These are phyloP conservation scores for Paguma larvata DNA, from an alignment of 2,797 vertebrate species.

Conservation along the genomic window DNA sequence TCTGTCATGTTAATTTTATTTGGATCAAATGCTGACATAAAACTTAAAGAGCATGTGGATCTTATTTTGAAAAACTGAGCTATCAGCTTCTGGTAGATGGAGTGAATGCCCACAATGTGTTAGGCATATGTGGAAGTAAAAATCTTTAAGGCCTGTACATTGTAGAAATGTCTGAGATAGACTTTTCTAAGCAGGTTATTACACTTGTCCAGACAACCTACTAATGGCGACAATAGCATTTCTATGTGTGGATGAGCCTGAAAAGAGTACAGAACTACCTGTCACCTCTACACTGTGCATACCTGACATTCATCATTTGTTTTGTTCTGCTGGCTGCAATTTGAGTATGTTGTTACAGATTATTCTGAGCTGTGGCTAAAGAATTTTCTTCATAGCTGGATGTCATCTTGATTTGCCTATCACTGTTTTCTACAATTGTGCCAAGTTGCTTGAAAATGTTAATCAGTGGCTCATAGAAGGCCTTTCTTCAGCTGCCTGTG, in stretches of 20 bases:
- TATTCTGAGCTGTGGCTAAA: neutral
- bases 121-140: neutral
- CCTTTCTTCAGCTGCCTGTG: neutral
- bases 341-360: neutral
- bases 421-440: neutral
- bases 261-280: constrained; percentile 1
- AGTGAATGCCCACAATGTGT: neutral
- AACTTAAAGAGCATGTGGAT: neutral
- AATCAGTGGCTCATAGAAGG: neutral
- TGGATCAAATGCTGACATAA: neutral
- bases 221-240: neutral
- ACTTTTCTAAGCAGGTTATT: neutral
- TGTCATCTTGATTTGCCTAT: neutral
- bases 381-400: neutral
- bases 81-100: neutral
- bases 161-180: constrained; percentile 9
- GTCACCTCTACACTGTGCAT: neutral
- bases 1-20: constrained; percentile 18
- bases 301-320: neutral
- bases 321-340: neutral
- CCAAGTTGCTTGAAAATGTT: constrained; percentile 22
- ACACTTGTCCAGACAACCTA: neutral
- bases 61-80: constrained; percentile 44
- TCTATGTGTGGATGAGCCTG: neutral
- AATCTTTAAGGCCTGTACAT: neutral